Evolutionary conservation across 2,113 vertebrate species (phyloP).

Genomic region (Pygoscelis adeliae): DNA sequence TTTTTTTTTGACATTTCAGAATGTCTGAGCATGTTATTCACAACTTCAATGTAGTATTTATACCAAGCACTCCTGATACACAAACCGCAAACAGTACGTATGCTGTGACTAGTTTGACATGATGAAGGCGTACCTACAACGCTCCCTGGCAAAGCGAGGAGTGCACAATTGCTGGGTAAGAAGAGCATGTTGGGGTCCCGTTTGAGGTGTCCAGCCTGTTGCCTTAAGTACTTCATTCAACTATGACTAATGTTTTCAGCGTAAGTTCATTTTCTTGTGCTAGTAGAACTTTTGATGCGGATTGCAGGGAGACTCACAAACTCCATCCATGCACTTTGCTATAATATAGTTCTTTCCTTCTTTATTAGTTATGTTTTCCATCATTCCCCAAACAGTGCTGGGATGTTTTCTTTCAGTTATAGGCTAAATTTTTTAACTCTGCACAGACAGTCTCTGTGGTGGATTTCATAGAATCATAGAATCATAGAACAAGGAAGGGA

Average conservation of each 20-base stretch:
- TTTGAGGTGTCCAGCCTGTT: not conserved
- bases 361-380: not conserved
- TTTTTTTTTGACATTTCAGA: not conserved
- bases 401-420: not conserved
- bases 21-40: not conserved
- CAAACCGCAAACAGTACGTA: not conserved
- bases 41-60: not conserved
- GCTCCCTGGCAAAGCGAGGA: not conserved
- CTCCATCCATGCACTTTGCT: not conserved
- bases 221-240: not conserved
- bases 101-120: not conserved
- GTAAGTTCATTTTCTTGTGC: not conserved
- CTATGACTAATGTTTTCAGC: not conserved
- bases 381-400: slow-evolving; percentile 41
- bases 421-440: slow-evolving; percentile 31
- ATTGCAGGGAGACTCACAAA: slow-evolving; percentile 5
- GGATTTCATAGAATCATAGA: too few species aligned
- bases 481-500: too few species aligned
- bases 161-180: not conserved
- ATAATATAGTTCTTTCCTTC: slow-evolving; percentile 2
- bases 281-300: slow-evolving; percentile 4
- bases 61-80: not conserved
- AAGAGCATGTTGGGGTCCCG: not conserved
- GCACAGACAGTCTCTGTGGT: not conserved
- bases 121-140: too few species aligned